Evolutionary conservation across 1,140 invertebrate genomes (phyloP).

Genomic region (Aphaenogaster floridana): DNA sequence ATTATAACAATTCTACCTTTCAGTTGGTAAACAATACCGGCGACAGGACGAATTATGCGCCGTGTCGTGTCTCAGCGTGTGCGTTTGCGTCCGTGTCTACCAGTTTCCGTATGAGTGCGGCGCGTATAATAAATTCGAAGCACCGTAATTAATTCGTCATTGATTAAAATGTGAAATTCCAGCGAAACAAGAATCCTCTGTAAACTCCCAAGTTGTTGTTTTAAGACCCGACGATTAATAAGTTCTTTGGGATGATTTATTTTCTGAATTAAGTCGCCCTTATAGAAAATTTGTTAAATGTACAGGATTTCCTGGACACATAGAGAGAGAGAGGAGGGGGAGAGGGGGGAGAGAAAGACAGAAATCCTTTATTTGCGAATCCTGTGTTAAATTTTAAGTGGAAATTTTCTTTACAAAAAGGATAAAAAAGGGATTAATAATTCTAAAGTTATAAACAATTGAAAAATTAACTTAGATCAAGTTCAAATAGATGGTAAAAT

Average conservation of each 20-base stretch:
- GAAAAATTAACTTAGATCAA: not conserved
- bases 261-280: not conserved
- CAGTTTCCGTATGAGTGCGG: not conserved
- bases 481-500: not conserved
- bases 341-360: no score
- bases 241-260: not conserved
- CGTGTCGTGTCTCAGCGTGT: not conserved
- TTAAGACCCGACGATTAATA: not conserved
- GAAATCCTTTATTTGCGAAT: not conserved
- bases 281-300: not conserved
- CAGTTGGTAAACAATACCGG: constrained; percentile 47
- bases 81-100: not conserved
- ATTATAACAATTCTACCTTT: constrained; percentile 58
- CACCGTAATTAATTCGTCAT: constrained; percentile 43
- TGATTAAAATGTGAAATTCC: constrained; percentile 35
- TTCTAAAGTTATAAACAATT: not conserved
- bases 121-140: constrained; percentile 30
- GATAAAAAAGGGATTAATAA: not conserved
- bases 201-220: not conserved
- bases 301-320: not conserved
- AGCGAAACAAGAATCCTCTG: not conserved
- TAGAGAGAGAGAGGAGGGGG: no score
- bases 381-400: not conserved
- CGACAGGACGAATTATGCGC: constrained; percentile 22
- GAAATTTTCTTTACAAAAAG: not conserved